Conservation (phyloP, 1,140 invertebrate species). For the Drosophila varians region DNA sequence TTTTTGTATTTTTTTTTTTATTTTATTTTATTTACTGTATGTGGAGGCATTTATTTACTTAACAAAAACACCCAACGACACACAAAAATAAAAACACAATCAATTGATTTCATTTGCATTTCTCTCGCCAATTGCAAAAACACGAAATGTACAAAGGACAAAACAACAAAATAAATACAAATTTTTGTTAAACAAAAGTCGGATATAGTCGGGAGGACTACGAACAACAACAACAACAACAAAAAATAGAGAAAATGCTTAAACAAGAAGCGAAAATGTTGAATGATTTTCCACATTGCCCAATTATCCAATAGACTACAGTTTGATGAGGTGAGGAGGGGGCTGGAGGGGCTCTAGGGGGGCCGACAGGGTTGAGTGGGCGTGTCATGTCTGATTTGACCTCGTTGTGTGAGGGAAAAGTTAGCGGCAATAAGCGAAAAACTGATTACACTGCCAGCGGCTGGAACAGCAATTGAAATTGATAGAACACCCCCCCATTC, state of each 20-base stretch:
- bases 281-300: constrained; percentile 55
- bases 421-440: constrained; percentile 58
- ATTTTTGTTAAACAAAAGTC: constrained; percentile 11
- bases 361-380: constrained; percentile 10
- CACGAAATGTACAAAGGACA: constrained; percentile 25
- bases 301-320: constrained; percentile 33
- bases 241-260: constrained; percentile 3
- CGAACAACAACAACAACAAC: neutral
- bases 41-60: constrained; percentile 15
- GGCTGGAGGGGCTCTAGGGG: neutral
- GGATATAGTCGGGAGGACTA: neutral
- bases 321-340: neutral
- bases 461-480: constrained; percentile 57
- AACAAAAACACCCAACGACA: constrained; percentile 35
- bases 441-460: constrained; percentile 58
- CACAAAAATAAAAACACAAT: constrained; percentile 6
- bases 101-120: constrained; percentile 65
- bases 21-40: neutral
- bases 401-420: constrained; percentile 47
- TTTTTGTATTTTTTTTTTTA: constrained; percentile 20
- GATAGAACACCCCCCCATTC: too few relatives aligned
- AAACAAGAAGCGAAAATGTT: constrained; percentile 23
- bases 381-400: constrained; percentile 49
- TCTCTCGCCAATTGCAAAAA: too few relatives aligned
- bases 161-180: constrained; percentile 3